Base-by-base conservation (phyloP, 2,113 vertebrate species). In the Lepidothrix coronata region DNA sequence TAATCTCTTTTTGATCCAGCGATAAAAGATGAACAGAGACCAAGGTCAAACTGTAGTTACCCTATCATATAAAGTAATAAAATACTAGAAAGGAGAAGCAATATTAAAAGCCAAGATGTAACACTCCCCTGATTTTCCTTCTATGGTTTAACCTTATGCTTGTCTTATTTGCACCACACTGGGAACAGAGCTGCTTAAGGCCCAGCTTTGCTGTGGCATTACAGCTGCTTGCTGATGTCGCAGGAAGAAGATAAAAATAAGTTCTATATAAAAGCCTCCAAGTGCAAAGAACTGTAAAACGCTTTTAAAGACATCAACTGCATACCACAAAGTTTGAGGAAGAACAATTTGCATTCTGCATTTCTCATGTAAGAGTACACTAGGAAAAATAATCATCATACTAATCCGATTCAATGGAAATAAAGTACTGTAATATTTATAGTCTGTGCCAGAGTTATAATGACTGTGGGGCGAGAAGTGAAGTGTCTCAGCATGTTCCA, bases 401-500 rank as follows among this genome's bases (percentile, higher is more conserved):
- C 95, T 97, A 97, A 97, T 97, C 94, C 21, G 6, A 98, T 98
- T 97, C 94, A 96, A 98, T 97, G 95, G 97, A 98, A 98, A 98
- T 97, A 97, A 98, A 98, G 96, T 98, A 98, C 95, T 96, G 70
- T 94, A 98, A 98, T 98, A 98, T 98, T 98, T 98, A 98, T 98
- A 97, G 97, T 97, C 94, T 91, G 82, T 95, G 98, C 97, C 97
- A 98, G 97, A 97, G 96, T 97, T 96, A 95, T 97, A 97, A 98
- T 98, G 98, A 98, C 97, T 97, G 92, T 70, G 92, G 97, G 98
- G 97, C 67, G 96, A 98, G 97, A 98, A 98, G 97, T 97, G 98
- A 98, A 98, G 97, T 98, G 97, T 97, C 98, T 95, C 98, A 98
- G 98, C 98, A 98, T 98, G 98, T 98, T 98, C 98, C 97, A 97